phyloP scores from a whole-genome alignment of 2,113 vertebrate genomes.

The Dipodomys merriami region DNA sequence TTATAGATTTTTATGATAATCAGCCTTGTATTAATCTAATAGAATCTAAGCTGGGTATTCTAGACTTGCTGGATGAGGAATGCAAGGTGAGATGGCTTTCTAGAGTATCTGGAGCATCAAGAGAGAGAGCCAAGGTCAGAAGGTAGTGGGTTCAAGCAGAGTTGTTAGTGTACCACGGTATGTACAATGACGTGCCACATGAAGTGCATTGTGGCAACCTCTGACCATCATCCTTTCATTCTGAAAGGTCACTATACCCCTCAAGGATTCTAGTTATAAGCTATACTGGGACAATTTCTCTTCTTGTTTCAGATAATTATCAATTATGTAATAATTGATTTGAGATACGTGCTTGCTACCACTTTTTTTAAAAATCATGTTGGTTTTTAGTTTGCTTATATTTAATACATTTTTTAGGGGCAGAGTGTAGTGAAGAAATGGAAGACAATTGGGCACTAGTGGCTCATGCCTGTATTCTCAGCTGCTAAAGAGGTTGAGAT shows the following conservation, averaged over 20 bases:
- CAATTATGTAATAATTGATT: neutral
- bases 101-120: neutral
- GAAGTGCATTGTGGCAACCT: neutral
- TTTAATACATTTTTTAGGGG: slow-evolving; percentile 38
- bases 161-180: neutral
- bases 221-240: neutral
- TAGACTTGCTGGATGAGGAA: slow-evolving; percentile 98
- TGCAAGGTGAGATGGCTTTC: slow-evolving; percentile 90
- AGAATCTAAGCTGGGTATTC: slow-evolving; percentile 96
- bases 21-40: slow-evolving; percentile 99
- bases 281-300: neutral
- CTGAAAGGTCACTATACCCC: neutral
- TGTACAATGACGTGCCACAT: neutral
- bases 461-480: no score
- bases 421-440: neutral
- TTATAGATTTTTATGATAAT: slow-evolving; percentile 99
- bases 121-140: neutral
- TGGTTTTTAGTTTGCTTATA: neutral
- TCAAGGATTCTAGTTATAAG: neutral
- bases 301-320: slow-evolving; percentile 12
- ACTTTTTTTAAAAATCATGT: slow-evolving; percentile 1
- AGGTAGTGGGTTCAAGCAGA: slow-evolving; percentile 12
- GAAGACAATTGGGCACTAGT: no score
- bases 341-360: neutral
- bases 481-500: no score